A percentile compares a stretch with the other conserved stretches of the same genome.
phyloP scores from a whole-genome alignment of 1,140 invertebrate species.

The Pantala flavescens region DNA sequence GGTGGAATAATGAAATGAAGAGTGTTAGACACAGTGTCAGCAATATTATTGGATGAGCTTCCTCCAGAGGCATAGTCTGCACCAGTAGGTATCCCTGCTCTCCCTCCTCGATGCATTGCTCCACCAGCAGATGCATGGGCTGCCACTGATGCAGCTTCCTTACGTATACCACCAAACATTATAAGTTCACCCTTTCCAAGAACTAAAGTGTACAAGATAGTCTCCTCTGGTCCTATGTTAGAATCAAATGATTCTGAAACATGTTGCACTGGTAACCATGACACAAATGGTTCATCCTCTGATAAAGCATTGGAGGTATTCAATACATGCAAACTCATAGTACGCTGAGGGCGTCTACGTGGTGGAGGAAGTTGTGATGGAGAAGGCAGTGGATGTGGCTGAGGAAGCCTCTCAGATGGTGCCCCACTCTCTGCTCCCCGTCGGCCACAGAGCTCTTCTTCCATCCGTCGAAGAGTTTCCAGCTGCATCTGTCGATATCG shows the following conservation, averaged over 20 bases:
- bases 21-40: background rate
- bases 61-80: background rate
- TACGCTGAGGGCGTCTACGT: conserved; percentile 37
- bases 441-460: conserved; percentile 39
- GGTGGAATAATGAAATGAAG: background rate
- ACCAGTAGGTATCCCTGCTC: background rate
- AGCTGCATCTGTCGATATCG: conserved; percentile 47
- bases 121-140: background rate
- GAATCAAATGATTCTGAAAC: conserved; percentile 37
- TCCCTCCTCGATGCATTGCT: background rate
- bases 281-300: conserved; percentile 47
- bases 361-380: conserved; percentile 1
- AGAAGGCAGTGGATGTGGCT: conserved; percentile 16
- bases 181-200: conserved; percentile 83
- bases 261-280: conserved; percentile 63
- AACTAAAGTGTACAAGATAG: conserved; percentile 81
- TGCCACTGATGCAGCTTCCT: conserved; percentile 39
- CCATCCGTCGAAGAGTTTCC: conserved; percentile 48
- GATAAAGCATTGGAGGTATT: conserved; percentile 60
- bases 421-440: conserved; percentile 21
- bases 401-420: conserved; percentile 1
- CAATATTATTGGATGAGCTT: background rate
- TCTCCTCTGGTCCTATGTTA: conserved; percentile 67
- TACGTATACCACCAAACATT: conserved; percentile 87
- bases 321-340: conserved; percentile 72